Percentiles rank a stretch among this genome's conserved stretches.
phyloP scores from a whole-genome alignment of 1,140 invertebrate species.

The Atta cephalotes region DNA sequence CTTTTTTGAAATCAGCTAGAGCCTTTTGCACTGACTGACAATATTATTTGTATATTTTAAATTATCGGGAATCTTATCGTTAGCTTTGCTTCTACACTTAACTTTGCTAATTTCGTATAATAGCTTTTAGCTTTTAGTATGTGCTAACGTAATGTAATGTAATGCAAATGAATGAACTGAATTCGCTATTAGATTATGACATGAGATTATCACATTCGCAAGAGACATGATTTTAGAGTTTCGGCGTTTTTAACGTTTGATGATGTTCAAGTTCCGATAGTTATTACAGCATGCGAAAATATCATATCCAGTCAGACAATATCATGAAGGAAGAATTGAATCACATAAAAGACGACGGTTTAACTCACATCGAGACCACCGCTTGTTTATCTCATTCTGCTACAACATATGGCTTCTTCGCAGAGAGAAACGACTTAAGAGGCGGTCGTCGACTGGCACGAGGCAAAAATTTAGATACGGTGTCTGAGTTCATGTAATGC shows the following conservation, averaged over 20 bases:
- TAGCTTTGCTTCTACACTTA: too few relatives aligned
- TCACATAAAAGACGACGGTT: constrained; percentile 28
- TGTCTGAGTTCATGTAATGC: constrained; percentile 25
- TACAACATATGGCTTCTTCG: constrained; percentile 64
- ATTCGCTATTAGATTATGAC: neutral
- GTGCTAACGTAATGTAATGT: too few relatives aligned
- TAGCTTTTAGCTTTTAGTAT: too few relatives aligned
- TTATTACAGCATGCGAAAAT: constrained; percentile 52
- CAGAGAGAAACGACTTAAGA: constrained; percentile 6
- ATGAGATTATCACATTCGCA: neutral
- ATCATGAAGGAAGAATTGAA: constrained; percentile 70
- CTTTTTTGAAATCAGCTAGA: too few relatives aligned
- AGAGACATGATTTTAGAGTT: too few relatives aligned
- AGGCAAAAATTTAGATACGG: constrained; percentile 26
- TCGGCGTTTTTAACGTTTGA: neutral
- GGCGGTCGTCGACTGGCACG: constrained; percentile 39
- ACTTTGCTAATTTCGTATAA: too few relatives aligned
- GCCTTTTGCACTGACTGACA: too few relatives aligned
- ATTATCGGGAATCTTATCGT: too few relatives aligned
- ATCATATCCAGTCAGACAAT: neutral
- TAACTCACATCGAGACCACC: constrained; percentile 68
- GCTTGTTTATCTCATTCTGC: constrained; percentile 67
- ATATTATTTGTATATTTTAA: too few relatives aligned
- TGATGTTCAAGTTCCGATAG: neutral
- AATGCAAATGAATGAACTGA: too few relatives aligned